Percentiles rank a stretch among this genome's conserved stretches.
Evolutionary conservation across 2,797 vertebrate genomes (phyloP).

Genomic region (Eptatretus atami): DNA sequence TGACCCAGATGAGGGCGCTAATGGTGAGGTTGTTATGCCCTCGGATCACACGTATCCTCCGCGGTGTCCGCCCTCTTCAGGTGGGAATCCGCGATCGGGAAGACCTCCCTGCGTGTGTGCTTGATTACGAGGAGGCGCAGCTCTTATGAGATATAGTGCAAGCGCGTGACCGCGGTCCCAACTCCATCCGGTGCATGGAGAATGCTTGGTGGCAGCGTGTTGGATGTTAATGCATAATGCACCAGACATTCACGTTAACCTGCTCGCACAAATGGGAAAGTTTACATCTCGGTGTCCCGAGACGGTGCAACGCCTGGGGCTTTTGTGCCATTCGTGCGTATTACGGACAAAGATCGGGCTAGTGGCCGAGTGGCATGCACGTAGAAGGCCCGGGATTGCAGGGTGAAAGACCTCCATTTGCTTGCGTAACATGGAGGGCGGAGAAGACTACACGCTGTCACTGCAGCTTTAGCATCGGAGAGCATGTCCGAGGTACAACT

Average conservation of each 20-base stretch:
- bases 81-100: conserved; percentile 50
- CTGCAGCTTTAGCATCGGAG: conserved; percentile 64
- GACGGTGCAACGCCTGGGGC: conserved; percentile 62
- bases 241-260: conserved; percentile 29
- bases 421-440: conserved; percentile 57
- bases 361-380: conserved; percentile 74
- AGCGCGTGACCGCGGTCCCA: conserved; percentile 73
- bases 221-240: conserved; percentile 68
- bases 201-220: conserved; percentile 53
- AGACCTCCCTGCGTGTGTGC: conserved; percentile 53
- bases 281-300: conserved; percentile 60
- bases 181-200: conserved; percentile 74
- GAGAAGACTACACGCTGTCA: conserved; percentile 54
- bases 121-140: conserved; percentile 77
- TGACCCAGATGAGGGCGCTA: conserved; percentile 60
- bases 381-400: conserved; percentile 20
- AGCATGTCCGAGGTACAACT: conserved; percentile 45
- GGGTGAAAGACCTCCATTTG: conserved; percentile 22
- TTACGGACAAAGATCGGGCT: conserved; percentile 62
- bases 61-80: conserved; percentile 54
- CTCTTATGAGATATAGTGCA: conserved; percentile 81
- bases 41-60: conserved; percentile 70
- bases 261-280: background rate
- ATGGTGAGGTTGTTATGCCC: conserved; percentile 76
- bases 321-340: conserved; percentile 67